A percentile compares a stretch with the other conserved stretches of the same genome.
Evolutionary conservation across 2,113 vertebrate species (phyloP).

Genomic region (Probosciger aterrimus): DNA sequence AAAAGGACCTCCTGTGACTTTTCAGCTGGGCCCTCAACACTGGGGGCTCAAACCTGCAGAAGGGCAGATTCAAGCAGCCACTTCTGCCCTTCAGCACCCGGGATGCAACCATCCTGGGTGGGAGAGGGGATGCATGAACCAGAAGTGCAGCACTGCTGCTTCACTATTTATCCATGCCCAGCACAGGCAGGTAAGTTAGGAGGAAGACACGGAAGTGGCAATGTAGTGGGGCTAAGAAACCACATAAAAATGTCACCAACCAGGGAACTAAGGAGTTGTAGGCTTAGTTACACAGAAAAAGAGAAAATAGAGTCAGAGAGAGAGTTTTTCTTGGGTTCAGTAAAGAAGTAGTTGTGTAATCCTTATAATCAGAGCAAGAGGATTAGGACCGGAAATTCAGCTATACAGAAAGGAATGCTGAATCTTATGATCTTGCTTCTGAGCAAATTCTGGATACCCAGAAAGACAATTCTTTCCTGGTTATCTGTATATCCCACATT

Average conservation of each 20-base stretch:
- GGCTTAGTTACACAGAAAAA: neutral
- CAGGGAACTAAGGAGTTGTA: neutral
- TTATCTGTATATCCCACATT: neutral
- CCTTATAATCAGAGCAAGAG: neutral
- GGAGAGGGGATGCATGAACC: neutral
- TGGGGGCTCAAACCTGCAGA: neutral
- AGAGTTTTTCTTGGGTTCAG: neutral
- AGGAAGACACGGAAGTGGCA: neutral
- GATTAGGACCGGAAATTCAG: neutral
- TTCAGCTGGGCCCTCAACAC: neutral
- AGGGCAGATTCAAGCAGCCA: neutral
- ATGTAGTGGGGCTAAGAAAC: neutral
- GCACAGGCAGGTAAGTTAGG: neutral
- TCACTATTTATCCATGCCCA: neutral
- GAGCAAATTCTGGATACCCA: neutral
- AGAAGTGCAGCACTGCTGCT: neutral
- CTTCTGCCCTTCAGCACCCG: neutral
- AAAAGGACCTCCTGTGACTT: neutral
- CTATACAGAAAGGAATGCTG: neutral
- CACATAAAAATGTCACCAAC: neutral
- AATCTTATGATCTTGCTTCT: neutral
- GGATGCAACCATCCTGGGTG: neutral
- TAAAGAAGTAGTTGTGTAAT: neutral
- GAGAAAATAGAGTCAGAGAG: neutral
- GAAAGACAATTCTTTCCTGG: neutral